Base-by-base conservation (phyloP, 2,888 invertebrate species). In the Spicauda simplicius region DNA sequence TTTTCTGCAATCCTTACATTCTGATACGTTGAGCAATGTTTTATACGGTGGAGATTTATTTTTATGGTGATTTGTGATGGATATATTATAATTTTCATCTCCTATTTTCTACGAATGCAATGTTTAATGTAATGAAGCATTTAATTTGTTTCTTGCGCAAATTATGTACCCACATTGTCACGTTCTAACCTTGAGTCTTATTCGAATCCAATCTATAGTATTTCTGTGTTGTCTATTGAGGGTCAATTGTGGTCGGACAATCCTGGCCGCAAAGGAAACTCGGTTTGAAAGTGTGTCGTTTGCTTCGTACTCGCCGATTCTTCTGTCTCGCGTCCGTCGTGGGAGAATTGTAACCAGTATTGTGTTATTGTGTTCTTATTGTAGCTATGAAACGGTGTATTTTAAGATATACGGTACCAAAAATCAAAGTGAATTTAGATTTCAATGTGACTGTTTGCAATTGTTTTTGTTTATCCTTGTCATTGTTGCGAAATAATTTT, bases 1-100 rank as follows among this genome's bases (percentile, higher is more conserved):
- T 83, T 85, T 84, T 79, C 88, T 82, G 86, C 90, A 88, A 86
- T 89, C 86, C 82, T 78, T 80, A 80, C 85, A 86, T 88, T 87
- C 85, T 86, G 79, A 80, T 80, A 78, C 78, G 75, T 76, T 77
- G 77, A 74, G 78, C 80, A 80, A 83, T 81, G 76, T 72, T 80
- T 78, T 80, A 80, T 79, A 75, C 77, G 57, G 68, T 64, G 59
- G 62, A 48, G 64, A 52, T 68, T 11, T 50, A 52, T 53, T 62
- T 20, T 58, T 45, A 37, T 55, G 57, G 68, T 68, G 68, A 68
- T 68, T 58, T 62, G 57, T 58, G 52, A 14, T 58, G 52, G 6
- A 16, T 52, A 52, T 48, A 61, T 56, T 48, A 50, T 25, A 50
- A 55, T 55, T 61, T 61, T 66, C 48, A 61, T 61, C 56, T 67